Percentiles rank a stretch among this genome's conserved stretches.
Conservation (phyloP, 1,140 invertebrate genomes). For the Acromyrmex echinatior region DNA sequence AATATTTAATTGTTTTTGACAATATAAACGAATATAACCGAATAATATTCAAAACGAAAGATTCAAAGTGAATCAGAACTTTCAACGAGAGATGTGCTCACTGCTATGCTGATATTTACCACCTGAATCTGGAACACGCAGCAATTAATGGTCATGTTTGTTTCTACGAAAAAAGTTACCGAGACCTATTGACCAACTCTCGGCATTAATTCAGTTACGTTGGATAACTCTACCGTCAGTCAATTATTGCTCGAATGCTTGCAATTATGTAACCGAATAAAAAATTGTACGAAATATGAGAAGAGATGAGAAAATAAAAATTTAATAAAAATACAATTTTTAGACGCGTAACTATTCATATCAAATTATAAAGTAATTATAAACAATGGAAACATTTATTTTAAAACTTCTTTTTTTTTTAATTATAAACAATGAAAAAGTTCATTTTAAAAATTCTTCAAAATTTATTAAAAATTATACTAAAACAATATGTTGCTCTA, state of each 20-base stretch:
- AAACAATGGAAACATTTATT: neutral
- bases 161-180: slow-evolving; percentile 48
- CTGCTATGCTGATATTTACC: slow-evolving; percentile 20
- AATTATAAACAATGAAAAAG: neutral
- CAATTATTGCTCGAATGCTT: slow-evolving; percentile 10
- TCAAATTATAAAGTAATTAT: neutral
- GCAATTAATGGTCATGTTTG: slow-evolving; percentile 53
- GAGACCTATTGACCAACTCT: slow-evolving; percentile 29
- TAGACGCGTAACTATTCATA: neutral
- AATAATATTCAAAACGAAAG: slow-evolving; percentile 50
- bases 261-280: slow-evolving; percentile 1
- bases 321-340: neutral
- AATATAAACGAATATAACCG: slow-evolving; percentile 12
- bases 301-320: neutral
- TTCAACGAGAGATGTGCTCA: neutral
- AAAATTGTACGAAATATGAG: neutral
- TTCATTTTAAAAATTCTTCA: no score
- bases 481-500: neutral
- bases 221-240: slow-evolving; percentile 3
- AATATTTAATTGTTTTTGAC: slow-evolving; percentile 1
- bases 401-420: no score
- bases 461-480: slow-evolving; percentile 4
- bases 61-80: slow-evolving; percentile 23
- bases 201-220: slow-evolving; percentile 39
- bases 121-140: slow-evolving; percentile 33